These are phyloP conservation scores for Eudemis profundana DNA, from an alignment of 2,888 invertebrate species.

Conservation along the genomic window DNA sequence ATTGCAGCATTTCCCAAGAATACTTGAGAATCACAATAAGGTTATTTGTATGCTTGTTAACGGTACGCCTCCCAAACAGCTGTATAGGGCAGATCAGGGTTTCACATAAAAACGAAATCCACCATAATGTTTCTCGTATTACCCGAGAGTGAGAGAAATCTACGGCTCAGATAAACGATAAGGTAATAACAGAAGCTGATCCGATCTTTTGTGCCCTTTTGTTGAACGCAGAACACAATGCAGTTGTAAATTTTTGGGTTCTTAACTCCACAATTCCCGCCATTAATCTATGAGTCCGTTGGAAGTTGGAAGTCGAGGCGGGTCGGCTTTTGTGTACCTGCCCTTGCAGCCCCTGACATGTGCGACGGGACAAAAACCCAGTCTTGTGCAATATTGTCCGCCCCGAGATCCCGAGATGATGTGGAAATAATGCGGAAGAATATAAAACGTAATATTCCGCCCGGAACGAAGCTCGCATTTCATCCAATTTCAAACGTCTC, in stretches of 20 bases:
- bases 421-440: slow-evolving; percentile 74
- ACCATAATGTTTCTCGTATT: slow-evolving; percentile 76
- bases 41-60: slow-evolving; percentile 72
- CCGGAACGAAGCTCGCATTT: slow-evolving; percentile 54
- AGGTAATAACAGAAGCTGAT: slow-evolving; percentile 84
- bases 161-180: slow-evolving; percentile 74
- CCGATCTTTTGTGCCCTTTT: slow-evolving; percentile 80
- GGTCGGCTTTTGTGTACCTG: slow-evolving; percentile 79
- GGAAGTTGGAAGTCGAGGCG: slow-evolving; percentile 82
- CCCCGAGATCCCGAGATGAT: slow-evolving; percentile 69
- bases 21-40: slow-evolving; percentile 59
- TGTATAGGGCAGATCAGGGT: slow-evolving; percentile 63
- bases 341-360: slow-evolving; percentile 78
- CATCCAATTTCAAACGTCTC: slow-evolving; percentile 54
- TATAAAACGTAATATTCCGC: slow-evolving; percentile 65
- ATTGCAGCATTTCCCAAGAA: slow-evolving; percentile 50
- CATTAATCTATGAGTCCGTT: slow-evolving; percentile 81
- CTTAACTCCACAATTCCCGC: slow-evolving; percentile 83
- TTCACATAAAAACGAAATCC: slow-evolving; percentile 62
- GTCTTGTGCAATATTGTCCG: slow-evolving; percentile 79
- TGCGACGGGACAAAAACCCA: slow-evolving; percentile 76
- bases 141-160: slow-evolving; percentile 80
- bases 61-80: slow-evolving; percentile 80
- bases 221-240: slow-evolving; percentile 73
- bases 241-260: slow-evolving; percentile 85